Evolutionary conservation across 2,113 vertebrate species (phyloP).

Genomic region (Peucedramus taeniatus): DNA sequence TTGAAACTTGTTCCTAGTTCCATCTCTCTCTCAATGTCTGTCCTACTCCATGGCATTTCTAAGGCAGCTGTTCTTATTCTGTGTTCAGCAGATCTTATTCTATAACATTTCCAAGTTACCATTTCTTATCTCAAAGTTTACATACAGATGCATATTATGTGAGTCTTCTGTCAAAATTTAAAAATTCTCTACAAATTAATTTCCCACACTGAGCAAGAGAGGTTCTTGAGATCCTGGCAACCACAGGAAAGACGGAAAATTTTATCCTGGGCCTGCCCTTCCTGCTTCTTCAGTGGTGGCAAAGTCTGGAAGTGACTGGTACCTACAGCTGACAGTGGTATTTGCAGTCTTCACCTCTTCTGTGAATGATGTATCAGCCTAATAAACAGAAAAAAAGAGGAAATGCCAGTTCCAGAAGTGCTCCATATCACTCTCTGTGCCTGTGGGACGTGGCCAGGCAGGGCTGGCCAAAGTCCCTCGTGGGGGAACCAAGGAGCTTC

Average conservation of each 20-base stretch:
- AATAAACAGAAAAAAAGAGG: neutral
- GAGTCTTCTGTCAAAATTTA: neutral
- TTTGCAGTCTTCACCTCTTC: neutral
- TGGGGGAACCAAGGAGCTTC: neutral
- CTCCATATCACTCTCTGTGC: fast-evolving
- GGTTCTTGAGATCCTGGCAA: neutral
- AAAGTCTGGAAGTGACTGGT: neutral
- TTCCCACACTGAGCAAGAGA: neutral
- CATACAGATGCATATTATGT: neutral
- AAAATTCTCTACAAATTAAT: neutral
- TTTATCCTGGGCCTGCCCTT: neutral
- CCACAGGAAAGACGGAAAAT: neutral
- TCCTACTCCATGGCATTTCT: neutral
- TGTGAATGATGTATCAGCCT: neutral
- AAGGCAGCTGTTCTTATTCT: neutral
- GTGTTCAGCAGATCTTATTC: neutral
- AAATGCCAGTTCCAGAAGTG: neutral
- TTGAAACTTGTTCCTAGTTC: neutral
- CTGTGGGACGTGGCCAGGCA: neutral
- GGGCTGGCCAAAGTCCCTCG: fast-evolving
- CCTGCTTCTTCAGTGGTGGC: neutral
- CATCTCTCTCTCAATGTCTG: neutral
- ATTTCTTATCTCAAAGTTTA: neutral
- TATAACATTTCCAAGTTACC: neutral
- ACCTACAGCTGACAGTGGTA: neutral